Evolutionary conservation across 2,888 invertebrate species (phyloP).

Genomic region (Carcina quercana): DNA sequence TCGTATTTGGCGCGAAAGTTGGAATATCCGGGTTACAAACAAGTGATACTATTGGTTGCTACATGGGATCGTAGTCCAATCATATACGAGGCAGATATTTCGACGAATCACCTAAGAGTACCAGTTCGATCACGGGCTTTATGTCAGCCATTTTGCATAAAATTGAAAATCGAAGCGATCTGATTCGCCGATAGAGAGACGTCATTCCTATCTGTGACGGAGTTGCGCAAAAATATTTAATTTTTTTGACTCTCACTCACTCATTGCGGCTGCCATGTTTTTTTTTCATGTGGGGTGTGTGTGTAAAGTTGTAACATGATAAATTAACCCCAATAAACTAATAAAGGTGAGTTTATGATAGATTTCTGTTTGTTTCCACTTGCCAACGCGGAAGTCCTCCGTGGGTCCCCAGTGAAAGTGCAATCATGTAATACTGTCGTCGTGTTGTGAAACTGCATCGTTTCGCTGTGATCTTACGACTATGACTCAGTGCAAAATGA

Average conservation of each 20-base stretch:
- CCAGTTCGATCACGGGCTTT: constrained; percentile 35
- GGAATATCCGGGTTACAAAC: constrained; percentile 22
- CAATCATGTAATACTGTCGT: constrained; percentile 70
- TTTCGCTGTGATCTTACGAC: constrained; percentile 36
- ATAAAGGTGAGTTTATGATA: constrained; percentile 55
- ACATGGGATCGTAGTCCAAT: constrained; percentile 30
- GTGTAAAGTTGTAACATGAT: constrained; percentile 61
- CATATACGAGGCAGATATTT: constrained; percentile 20
- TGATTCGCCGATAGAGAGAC: constrained; percentile 56
- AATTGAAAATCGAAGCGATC: constrained; percentile 37
- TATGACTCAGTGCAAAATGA: constrained; percentile 44
- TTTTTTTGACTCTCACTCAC: constrained; percentile 53
- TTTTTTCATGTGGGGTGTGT: constrained; percentile 82
- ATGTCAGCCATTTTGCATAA: constrained; percentile 52
- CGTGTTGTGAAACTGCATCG: constrained; percentile 71
- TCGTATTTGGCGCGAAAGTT: constrained; percentile 41
- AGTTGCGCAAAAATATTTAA: constrained; percentile 63
- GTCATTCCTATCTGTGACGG: constrained; percentile 62
- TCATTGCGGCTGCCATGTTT: constrained; percentile 82
- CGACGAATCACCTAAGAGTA: constrained; percentile 43
- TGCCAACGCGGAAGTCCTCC: constrained; percentile 47
- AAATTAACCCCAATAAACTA: constrained; percentile 61
- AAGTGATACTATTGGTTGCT: constrained; percentile 32
- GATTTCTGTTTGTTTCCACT: constrained; percentile 31
- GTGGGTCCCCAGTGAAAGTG: constrained; percentile 68